Evolutionary conservation across 2,113 vertebrate species (phyloP).

Genomic region (Vulpes vulpes): DNA sequence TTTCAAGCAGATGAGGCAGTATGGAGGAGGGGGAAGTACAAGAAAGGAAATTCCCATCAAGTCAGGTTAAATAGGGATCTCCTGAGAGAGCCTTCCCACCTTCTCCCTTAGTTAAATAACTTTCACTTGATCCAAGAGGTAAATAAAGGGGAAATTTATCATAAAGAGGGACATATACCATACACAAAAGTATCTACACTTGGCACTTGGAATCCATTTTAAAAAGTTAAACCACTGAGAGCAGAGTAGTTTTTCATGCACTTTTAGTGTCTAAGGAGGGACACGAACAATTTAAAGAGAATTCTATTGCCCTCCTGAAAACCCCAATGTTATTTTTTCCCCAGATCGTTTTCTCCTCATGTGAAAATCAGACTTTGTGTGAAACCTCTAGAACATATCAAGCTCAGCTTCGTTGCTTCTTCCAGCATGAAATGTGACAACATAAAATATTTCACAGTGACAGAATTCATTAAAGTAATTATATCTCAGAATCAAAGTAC

Average conservation of each 20-base stretch:
- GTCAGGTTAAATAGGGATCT: neutral
- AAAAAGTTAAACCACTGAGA: neutral
- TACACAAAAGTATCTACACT: neutral
- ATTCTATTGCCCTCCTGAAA: neutral
- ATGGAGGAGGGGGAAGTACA: neutral
- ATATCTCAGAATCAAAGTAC: neutral
- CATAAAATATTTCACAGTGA: neutral
- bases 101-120: neutral
- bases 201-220: neutral
- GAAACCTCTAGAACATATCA: neutral
- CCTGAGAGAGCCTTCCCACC: neutral
- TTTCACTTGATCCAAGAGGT: neutral
- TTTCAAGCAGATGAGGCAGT: neutral
- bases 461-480: constrained; percentile 16
- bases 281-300: neutral
- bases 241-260: neutral
- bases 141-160: neutral
- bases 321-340: neutral
- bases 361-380: neutral
- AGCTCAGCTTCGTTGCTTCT: neutral
- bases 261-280: neutral
- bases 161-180: neutral
- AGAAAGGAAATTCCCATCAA: neutral
- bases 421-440: neutral
- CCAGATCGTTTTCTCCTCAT: neutral